Conservation (phyloP, 64 coral and sea anemone species). For the Stichodactyla mertensii region DNA sequence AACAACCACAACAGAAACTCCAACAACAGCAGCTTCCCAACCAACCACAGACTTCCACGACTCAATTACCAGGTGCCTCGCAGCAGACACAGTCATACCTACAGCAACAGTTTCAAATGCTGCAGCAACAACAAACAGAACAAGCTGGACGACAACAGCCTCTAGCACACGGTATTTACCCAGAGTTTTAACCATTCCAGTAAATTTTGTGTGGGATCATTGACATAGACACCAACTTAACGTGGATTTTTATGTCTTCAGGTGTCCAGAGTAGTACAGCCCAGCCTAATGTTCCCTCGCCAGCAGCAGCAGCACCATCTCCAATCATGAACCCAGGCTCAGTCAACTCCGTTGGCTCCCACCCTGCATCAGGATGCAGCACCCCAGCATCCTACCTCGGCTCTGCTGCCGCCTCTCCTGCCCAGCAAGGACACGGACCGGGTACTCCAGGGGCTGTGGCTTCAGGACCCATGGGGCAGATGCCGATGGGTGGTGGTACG, state of each 20-base stretch:
- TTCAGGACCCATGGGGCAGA: neutral
- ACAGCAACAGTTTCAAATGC: constrained; percentile 6
- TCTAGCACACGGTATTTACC: neutral
- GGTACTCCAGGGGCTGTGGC: constrained; percentile 34
- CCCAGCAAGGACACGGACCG: constrained; percentile 21
- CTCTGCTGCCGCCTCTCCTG: constrained; percentile 28
- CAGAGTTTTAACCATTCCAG: neutral
- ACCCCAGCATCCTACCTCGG: constrained; percentile 68
- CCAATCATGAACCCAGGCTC: constrained; percentile 55
- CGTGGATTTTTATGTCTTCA: neutral
- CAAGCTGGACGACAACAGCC: neutral
- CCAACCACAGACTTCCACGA: neutral
- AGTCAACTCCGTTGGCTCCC: constrained; percentile 29
- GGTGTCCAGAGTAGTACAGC: neutral
- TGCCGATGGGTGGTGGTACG: constrained; percentile 4
- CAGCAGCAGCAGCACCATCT: constrained; percentile 35
- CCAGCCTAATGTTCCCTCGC: neutral
- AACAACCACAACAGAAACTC: neutral
- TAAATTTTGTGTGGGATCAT: neutral
- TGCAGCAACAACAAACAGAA: constrained; percentile 25
- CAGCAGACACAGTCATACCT: neutral
- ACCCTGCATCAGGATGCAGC: constrained; percentile 53
- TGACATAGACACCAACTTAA: no score
- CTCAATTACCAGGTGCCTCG: neutral
- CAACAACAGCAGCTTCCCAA: neutral